Base-by-base conservation (phyloP, 2,113 vertebrate genomes). In the Alectura lathami region DNA sequence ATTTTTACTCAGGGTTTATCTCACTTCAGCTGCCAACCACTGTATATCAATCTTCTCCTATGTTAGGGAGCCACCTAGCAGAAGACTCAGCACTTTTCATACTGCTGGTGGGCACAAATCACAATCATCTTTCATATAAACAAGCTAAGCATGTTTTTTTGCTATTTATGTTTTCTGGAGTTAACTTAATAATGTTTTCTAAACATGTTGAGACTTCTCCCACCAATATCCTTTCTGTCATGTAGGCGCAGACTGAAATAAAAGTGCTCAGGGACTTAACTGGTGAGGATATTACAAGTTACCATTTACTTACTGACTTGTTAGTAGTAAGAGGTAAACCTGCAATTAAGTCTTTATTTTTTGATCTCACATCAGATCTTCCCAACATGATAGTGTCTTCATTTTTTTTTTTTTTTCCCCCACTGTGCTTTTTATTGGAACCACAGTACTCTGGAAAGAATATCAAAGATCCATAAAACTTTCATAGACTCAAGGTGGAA, bases 61-160 rank as follows among this genome's bases (percentile, higher is more conserved):
- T 42, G 54, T 77, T 91, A 77, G 75, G 90, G 87, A 91, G 96
- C 91, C 95, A 93, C 36, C 94, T 96, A 96, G 85, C 75, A 94
- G 64, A 29, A 34, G 8, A 48, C 11, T 75, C n/a, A 18, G n/a
- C 6, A 6, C 54, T 66, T 29, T 43, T 26, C 54, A 85, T 34
- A 22, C 32, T 85, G 11, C 30, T 47, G 13, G 2, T 36, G 18
- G 26, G 85, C 21, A 63, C 17, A 20, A 59, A 9, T 29, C 17
- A 45, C 30, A 66, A n/a, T 22, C 4, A 43, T 57, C 59, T 74
- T 45, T 45, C 67, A 66, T 22, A 20, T 8, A 34, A 85, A 29
- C 8, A 64, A 43, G 63, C 26, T 47, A 50, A 82, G 30, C 22
- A 38, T 26, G 10, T 66, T 3, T 51, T 51, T 86, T 64, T 81